A percentile compares a stretch with the other conserved stretches of the same genome.
Evolutionary conservation across 2,888 invertebrate genomes (phyloP).

Genomic region (Eilema griseolum): DNA sequence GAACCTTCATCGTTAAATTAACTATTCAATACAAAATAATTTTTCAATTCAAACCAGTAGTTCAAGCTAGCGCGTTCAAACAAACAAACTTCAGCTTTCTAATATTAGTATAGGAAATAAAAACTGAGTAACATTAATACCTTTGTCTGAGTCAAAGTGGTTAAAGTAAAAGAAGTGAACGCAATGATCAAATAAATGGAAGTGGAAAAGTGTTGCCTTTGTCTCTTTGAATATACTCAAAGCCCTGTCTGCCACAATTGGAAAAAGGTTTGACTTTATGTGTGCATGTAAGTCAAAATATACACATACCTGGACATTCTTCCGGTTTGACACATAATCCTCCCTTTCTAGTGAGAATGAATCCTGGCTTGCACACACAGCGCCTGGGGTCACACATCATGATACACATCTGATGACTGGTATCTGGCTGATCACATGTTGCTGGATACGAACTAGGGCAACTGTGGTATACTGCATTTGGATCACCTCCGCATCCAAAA

Average conservation of each 20-base stretch:
- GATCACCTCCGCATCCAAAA: slow-evolving; percentile 9
- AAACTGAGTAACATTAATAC: no score
- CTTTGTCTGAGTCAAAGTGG: no score
- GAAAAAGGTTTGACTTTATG: background rate
- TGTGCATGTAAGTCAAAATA: background rate
- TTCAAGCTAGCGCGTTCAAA: no score
- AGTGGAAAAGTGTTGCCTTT: no score
- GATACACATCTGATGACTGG: background rate
- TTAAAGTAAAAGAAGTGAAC: no score
- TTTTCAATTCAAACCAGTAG: no score
- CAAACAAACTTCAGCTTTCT: no score
- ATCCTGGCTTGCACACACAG: slow-evolving; percentile 11
- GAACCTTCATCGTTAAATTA: no score
- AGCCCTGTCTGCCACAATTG: background rate
- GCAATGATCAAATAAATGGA: no score
- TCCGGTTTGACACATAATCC: background rate
- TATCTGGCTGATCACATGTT: slow-evolving; percentile 8
- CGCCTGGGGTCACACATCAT: background rate
- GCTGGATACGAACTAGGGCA: slow-evolving; percentile 9
- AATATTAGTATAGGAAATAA: no score
- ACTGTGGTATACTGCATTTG: slow-evolving; percentile 5
- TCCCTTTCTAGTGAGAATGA: background rate
- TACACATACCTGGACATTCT: slow-evolving; percentile 7
- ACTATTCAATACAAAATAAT: no score
- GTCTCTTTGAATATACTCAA: no score